phyloP scores from a whole-genome alignment of 2,797 vertebrate species.

The Acridotheres tristis region DNA sequence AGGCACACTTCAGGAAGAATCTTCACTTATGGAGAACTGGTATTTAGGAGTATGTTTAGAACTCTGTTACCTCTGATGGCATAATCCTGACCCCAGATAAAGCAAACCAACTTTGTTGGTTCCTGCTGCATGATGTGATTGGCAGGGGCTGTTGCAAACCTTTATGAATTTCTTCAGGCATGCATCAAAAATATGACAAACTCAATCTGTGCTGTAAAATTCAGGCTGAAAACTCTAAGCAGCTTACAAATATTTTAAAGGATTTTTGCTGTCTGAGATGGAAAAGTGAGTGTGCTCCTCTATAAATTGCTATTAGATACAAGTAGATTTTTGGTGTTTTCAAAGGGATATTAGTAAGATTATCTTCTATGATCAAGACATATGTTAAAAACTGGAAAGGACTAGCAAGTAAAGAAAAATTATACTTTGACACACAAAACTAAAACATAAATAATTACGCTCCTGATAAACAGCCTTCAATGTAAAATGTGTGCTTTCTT shows the following conservation, averaged over 20 bases:
- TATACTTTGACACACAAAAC: neutral
- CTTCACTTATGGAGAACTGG: neutral
- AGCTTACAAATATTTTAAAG: neutral
- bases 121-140: neutral
- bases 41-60: neutral
- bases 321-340: neutral
- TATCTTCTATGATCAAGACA: neutral
- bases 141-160: neutral
- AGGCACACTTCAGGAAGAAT: neutral
- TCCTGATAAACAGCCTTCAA: neutral
- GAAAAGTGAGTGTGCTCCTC: neutral
- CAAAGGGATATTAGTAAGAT: neutral
- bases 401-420: neutral
- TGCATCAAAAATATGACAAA: neutral
- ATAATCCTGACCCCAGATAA: neutral
- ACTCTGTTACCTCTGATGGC: neutral
- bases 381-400: neutral
- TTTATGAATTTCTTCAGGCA: neutral
- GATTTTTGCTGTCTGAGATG: neutral
- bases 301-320: neutral
- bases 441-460: slow-evolving; percentile 15
- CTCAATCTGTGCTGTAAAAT: neutral
- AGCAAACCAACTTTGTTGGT: neutral
- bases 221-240: neutral
- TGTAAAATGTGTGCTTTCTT: slow-evolving; percentile 12